Percentiles rank a stretch among this genome's conserved stretches.
Conservation (phyloP, 1,140 invertebrate genomes). For the Drosophila neocordata region DNA sequence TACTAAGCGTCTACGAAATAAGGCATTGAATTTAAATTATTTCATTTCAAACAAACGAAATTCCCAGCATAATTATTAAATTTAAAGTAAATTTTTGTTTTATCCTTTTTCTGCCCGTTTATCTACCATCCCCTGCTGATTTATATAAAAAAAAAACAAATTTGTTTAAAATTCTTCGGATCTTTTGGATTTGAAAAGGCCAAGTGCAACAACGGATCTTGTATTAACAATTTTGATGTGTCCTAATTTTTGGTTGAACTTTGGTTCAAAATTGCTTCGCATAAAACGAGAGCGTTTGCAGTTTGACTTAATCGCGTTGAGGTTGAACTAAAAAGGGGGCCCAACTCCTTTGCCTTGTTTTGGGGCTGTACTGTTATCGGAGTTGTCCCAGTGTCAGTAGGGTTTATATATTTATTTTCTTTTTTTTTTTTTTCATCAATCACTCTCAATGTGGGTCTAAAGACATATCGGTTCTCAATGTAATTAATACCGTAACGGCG, state of each 20-base stretch:
- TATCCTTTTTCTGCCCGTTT: not conserved
- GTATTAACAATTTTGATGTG: conserved; percentile 43
- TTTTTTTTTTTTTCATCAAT: not conserved
- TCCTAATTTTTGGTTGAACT: conserved; percentile 42
- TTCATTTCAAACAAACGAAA: conserved; percentile 34
- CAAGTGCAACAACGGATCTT: conserved; percentile 19
- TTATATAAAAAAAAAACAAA: not conserved
- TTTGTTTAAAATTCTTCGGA: not conserved
- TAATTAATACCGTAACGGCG: not conserved
- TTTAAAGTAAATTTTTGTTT: conserved; percentile 4
- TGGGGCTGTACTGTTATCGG: not conserved
- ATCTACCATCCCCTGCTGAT: too few species aligned
- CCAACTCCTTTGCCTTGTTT: not conserved
- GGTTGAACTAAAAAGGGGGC: conserved; percentile 16
- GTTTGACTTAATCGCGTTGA: conserved; percentile 23
- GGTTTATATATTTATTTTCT: too few species aligned
- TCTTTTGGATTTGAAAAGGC: not conserved
- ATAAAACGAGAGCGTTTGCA: conserved; percentile 35
- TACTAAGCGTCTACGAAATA: not conserved
- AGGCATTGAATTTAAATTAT: conserved; percentile 35
- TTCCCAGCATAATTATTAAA: conserved; percentile 27
- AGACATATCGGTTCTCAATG: not conserved
- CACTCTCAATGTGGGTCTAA: not conserved
- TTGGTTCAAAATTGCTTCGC: conserved; percentile 46
- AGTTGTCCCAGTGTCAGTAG: not conserved